Percentiles rank a stretch among this genome's conserved stretches.
These are phyloP conservation scores for Cylas formicarius DNA, from an alignment of 1,140 invertebrate genomes.

Conservation along the genomic window DNA sequence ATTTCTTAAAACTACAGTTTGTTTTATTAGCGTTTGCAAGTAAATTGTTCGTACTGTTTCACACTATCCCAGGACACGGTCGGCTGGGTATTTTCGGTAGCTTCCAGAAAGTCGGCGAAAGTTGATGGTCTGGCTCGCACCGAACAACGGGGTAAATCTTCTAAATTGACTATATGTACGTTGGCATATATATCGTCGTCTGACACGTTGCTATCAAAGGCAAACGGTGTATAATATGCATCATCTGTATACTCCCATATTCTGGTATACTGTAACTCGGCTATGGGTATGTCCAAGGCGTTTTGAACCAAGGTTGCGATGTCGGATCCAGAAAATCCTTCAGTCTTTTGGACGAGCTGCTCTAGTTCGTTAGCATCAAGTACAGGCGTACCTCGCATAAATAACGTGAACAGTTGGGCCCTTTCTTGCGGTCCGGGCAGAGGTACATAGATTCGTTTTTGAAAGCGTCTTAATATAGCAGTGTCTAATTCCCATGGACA, in stretches of 20 bases:
- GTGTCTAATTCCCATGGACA: slow-evolving; percentile 59
- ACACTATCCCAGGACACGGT: no score
- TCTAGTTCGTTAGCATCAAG: slow-evolving; percentile 35
- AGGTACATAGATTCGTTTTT: slow-evolving; percentile 52
- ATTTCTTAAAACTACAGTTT: no score
- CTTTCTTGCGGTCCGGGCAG: slow-evolving; percentile 45
- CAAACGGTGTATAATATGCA: slow-evolving; percentile 27
- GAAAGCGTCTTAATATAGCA: slow-evolving; percentile 54
- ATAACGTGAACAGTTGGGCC: slow-evolving; percentile 26
- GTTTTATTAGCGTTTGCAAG: no score
- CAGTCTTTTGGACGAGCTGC: slow-evolving; percentile 43
- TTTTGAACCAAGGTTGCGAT: slow-evolving; percentile 45
- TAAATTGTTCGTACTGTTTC: no score
- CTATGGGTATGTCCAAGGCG: slow-evolving; percentile 48
- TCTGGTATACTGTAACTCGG: slow-evolving; percentile 40
- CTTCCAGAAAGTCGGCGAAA: slow-evolving; percentile 27
- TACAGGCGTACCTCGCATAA: slow-evolving; percentile 19
- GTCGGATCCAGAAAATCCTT: slow-evolving; percentile 52
- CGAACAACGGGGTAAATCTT: slow-evolving; percentile 24
- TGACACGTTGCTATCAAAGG: slow-evolving; percentile 9
- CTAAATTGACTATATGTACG: slow-evolving; percentile 14
- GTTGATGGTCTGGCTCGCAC: slow-evolving; percentile 24
- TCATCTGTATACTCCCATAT: slow-evolving; percentile 33
- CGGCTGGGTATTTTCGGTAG: slow-evolving; percentile 18
- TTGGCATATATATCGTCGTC: slow-evolving; percentile 12